These are phyloP conservation scores for Hypselothyrea guttata DNA, from an alignment of 2,888 invertebrate species.

Conservation along the genomic window DNA sequence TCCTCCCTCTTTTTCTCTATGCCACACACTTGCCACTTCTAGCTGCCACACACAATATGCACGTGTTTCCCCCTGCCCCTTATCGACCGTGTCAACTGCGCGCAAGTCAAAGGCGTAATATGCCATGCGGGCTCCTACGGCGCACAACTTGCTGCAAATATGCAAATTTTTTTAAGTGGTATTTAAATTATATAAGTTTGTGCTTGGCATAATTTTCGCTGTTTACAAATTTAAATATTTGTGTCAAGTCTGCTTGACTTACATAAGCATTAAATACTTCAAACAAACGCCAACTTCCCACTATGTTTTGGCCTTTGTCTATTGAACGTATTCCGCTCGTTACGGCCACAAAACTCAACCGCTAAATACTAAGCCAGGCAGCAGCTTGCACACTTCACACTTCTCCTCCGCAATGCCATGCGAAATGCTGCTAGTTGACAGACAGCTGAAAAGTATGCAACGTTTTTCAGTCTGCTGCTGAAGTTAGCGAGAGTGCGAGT, in stretches of 20 bases:
- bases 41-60: background rate
- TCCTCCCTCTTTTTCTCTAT: too few relatives aligned
- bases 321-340: too few relatives aligned
- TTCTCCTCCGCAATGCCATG: slow-evolving; percentile 33
- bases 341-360: slow-evolving; percentile 24
- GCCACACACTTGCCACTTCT: background rate
- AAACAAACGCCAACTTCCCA: slow-evolving; percentile 7
- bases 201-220: background rate
- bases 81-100: slow-evolving; percentile 45
- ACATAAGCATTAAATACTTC: slow-evolving; percentile 8
- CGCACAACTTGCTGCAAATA: slow-evolving; percentile 30
- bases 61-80: background rate
- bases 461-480: slow-evolving; percentile 15
- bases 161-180: slow-evolving; percentile 34
- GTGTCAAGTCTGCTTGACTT: too few relatives aligned
- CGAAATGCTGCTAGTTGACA: slow-evolving; percentile 66
- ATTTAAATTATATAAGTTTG: slow-evolving; percentile 26
- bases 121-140: slow-evolving; percentile 48
- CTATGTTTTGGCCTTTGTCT: too few relatives aligned
- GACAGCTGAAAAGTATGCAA: slow-evolving; percentile 42
- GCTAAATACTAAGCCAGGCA: slow-evolving; percentile 41
- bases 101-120: slow-evolving; percentile 56
- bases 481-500: background rate
- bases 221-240: slow-evolving; percentile 19
- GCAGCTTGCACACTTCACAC: slow-evolving; percentile 15